Conservation (phyloP, 2,113 vertebrate genomes). For the Ancistrus triradiatus region DNA sequence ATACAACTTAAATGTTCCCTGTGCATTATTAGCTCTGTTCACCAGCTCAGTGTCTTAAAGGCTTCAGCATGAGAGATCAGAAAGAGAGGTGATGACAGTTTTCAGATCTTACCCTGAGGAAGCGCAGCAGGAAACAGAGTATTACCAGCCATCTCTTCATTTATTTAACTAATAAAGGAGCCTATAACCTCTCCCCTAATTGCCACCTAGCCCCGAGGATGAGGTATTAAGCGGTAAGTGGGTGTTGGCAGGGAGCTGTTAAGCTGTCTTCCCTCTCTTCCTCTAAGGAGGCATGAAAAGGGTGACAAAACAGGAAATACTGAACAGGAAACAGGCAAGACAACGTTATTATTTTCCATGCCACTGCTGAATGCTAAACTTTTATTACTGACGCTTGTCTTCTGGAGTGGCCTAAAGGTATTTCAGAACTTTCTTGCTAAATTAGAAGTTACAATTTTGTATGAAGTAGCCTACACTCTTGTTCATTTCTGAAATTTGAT, state of each 20-base stretch:
- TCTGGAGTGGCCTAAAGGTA: too few relatives aligned
- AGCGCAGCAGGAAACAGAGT: constrained; percentile 57
- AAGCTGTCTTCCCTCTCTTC: constrained; percentile 43
- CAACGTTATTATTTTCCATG: not conserved
- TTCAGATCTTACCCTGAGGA: constrained; percentile 43
- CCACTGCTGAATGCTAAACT: not conserved
- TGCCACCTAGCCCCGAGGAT: constrained; percentile 55
- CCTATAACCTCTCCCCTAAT: constrained; percentile 57
- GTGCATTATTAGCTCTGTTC: constrained; percentile 51
- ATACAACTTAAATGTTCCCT: too few relatives aligned
- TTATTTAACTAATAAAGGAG: constrained; percentile 55
- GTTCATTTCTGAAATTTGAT: too few relatives aligned
- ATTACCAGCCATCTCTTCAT: constrained; percentile 32
- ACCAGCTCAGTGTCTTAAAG: constrained; percentile 52
- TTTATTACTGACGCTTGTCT: not conserved
- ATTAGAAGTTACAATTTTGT: too few relatives aligned
- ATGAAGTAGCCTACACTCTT: too few relatives aligned
- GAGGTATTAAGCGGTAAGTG: constrained; percentile 45
- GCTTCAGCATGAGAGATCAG: constrained; percentile 55
- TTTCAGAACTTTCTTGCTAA: too few relatives aligned
- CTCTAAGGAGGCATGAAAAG: constrained; percentile 56
- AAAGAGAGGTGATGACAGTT: constrained; percentile 36
- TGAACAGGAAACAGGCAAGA: not conserved
- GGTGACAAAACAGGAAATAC: constrained; percentile 33
- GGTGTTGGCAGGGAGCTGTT: constrained; percentile 55